Conservation (phyloP, 2,888 invertebrate genomes). For the Chrysotoxum bicinctum region DNA sequence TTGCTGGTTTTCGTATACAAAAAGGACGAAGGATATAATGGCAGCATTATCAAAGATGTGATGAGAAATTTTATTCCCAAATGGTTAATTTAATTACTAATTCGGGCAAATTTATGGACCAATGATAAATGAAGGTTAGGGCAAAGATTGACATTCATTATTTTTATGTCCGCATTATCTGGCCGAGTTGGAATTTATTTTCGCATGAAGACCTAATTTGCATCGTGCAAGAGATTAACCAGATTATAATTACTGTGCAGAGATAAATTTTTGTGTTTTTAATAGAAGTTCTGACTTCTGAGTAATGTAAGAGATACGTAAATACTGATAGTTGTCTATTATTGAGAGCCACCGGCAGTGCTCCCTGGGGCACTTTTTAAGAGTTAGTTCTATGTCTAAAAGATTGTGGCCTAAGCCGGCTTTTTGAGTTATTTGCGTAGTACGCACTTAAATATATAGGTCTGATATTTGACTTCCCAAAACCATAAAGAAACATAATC, state of each 20-base stretch:
- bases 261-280: not conserved
- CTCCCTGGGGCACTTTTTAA: too few species aligned
- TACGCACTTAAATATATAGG: too few species aligned
- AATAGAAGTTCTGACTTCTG: too few species aligned
- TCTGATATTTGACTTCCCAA: too few species aligned
- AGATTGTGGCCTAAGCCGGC: too few species aligned
- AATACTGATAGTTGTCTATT: too few species aligned
- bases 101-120: conserved; percentile 35
- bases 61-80: conserved; percentile 33
- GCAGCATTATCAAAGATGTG: conserved; percentile 55
- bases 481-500: too few species aligned
- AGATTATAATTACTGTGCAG: not conserved
- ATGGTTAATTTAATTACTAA: conserved; percentile 53
- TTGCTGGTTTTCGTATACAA: not conserved
- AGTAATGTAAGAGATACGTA: too few species aligned
- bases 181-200: not conserved
- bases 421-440: too few species aligned
- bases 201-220: not conserved
- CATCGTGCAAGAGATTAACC: not conserved
- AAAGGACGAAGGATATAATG: conserved; percentile 40
- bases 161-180: conserved; percentile 12
- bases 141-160: conserved; percentile 26
- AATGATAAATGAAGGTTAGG: conserved; percentile 35
- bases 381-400: too few species aligned
- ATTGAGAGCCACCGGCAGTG: too few species aligned